Conservation (phyloP, 2,113 vertebrate genomes). For the Tretioscincus oriximinensis region DNA sequence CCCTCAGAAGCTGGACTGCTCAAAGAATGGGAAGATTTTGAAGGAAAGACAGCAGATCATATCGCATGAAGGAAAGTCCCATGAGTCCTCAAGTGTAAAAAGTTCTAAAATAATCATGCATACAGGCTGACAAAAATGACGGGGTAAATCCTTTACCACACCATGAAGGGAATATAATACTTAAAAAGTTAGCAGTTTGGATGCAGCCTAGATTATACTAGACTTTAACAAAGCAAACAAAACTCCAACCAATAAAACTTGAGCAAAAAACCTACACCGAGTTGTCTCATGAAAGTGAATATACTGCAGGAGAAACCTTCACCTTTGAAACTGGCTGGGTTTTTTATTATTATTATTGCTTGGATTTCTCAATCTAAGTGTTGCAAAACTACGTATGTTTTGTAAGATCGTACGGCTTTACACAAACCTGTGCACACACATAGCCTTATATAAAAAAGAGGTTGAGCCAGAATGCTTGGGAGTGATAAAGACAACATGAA, state of each 20-base stretch:
- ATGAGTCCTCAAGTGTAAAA: no score
- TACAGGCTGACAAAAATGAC: no score
- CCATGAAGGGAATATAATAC: no score
- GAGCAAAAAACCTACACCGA: neutral
- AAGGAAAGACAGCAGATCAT: no score
- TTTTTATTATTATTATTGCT: constrained; percentile 6
- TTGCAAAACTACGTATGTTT: neutral
- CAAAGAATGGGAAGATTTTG: no score
- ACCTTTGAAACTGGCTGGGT: constrained; percentile 22
- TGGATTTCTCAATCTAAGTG: neutral
- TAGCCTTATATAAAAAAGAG: no score
- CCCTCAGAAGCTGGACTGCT: no score
- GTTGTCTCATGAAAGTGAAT: neutral
- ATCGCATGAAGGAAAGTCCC: no score
- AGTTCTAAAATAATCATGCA: no score
- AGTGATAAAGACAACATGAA: neutral
- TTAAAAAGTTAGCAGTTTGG: no score
- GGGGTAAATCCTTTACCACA: no score
- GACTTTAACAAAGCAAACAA: constrained; percentile 2
- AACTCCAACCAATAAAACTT: neutral
- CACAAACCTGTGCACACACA: no score
- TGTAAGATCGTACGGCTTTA: neutral
- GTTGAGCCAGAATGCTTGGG: neutral
- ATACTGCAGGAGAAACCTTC: constrained; percentile 11
- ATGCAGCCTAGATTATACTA: neutral